phyloP scores from a whole-genome alignment of 2,888 invertebrate genomes.

The Schizotus pectinicornis region DNA sequence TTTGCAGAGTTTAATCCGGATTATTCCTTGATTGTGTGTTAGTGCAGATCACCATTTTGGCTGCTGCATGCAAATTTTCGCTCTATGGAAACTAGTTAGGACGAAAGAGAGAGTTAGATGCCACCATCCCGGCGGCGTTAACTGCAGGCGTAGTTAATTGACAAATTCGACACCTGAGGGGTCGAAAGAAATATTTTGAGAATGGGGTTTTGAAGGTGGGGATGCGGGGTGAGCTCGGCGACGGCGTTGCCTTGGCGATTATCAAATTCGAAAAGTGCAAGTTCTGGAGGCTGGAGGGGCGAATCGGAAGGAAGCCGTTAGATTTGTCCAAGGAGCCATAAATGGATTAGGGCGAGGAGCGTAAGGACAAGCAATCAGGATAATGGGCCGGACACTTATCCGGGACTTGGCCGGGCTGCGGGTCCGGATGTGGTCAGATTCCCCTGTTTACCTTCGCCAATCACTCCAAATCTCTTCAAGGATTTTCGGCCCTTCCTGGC shows the following conservation, averaged over 20 bases:
- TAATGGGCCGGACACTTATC: slow-evolving; percentile 60
- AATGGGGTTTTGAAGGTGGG: too few relatives aligned
- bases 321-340: slow-evolving; percentile 42
- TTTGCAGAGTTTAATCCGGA: slow-evolving; percentile 8
- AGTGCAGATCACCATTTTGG: background rate
- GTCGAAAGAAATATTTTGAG: too few relatives aligned
- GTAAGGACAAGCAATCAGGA: slow-evolving; percentile 59
- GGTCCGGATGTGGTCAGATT: slow-evolving; percentile 48
- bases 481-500: slow-evolving; percentile 23
- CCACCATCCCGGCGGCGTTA: too few relatives aligned
- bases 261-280: slow-evolving; percentile 3
- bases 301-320: slow-evolving; percentile 16
- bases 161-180: too few relatives aligned
- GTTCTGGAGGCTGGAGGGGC: background rate
- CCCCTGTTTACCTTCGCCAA: slow-evolving; percentile 50
- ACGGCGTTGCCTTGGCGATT: too few relatives aligned
- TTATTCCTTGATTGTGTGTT: slow-evolving; percentile 11
- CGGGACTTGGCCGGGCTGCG: slow-evolving; percentile 43
- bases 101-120: background rate
- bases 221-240: too few relatives aligned
- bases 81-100: background rate
- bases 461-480: slow-evolving; percentile 41
- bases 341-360: slow-evolving; percentile 55
- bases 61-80: slow-evolving; percentile 2
- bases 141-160: too few relatives aligned